Conservation (phyloP, 2,797 vertebrate genomes). For the Gymnoscopelus microlampas region DNA sequence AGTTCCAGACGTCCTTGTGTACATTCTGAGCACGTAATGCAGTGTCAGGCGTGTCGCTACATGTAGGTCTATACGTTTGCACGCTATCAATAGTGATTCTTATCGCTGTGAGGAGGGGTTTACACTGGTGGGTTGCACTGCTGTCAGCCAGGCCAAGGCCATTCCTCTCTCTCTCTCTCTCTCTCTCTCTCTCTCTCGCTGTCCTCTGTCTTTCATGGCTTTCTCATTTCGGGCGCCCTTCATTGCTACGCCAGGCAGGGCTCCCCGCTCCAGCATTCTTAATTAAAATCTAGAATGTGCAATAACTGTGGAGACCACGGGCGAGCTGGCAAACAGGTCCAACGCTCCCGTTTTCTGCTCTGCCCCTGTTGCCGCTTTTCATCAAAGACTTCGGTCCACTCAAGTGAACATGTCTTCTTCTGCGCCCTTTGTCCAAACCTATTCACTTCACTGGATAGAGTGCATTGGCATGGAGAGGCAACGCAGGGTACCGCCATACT, state of each 20-base stretch:
- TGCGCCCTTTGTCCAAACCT: constrained; percentile 50
- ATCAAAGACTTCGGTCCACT: constrained; percentile 63
- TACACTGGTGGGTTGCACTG: constrained; percentile 49
- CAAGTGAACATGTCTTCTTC: constrained; percentile 26
- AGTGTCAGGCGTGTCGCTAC: constrained; percentile 60
- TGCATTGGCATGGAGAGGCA: constrained; percentile 32
- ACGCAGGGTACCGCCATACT: constrained; percentile 39
- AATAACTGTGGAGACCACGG: constrained; percentile 71
- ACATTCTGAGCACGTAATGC: constrained; percentile 30
- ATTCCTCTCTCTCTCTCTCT: constrained; percentile 48
- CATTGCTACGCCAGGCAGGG: constrained; percentile 72
- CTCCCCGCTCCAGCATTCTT: constrained; percentile 68
- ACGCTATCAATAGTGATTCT: constrained; percentile 58
- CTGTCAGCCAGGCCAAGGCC: constrained; percentile 59
- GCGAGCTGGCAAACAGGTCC: constrained; percentile 63
- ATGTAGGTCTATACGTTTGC: constrained; percentile 44
- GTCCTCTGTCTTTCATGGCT: constrained; percentile 73
- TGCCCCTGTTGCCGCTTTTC: constrained; percentile 57
- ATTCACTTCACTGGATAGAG: constrained; percentile 57
- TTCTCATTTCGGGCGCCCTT: constrained; percentile 72
- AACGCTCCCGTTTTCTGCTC: constrained; percentile 51
- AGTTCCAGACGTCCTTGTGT: constrained; percentile 20
- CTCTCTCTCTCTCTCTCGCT: constrained; percentile 19
- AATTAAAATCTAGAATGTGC: constrained; percentile 80
- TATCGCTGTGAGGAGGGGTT: constrained; percentile 56